Conservation (phyloP, 1,140 invertebrate species). For the Brachionus angularis region DNA sequence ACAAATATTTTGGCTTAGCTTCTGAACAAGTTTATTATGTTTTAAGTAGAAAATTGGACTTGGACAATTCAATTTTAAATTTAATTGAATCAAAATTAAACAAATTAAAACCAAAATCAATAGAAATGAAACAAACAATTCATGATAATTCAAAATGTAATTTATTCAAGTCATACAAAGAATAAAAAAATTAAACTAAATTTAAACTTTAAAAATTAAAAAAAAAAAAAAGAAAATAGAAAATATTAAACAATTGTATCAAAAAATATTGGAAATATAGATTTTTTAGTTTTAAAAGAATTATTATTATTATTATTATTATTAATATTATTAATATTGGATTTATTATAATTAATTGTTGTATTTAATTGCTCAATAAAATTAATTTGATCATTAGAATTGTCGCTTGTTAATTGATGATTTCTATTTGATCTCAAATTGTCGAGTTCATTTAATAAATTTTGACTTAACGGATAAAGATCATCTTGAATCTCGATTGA, state of each 20-base stretch:
- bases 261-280: slow-evolving; percentile 43
- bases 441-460: neutral
- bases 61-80: no score
- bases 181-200: neutral
- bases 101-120: no score
- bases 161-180: no score
- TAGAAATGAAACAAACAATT: no score
- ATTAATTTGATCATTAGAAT: neutral
- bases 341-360: no score
- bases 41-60: neutral
- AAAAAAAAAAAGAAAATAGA: neutral
- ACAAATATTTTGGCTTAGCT: slow-evolving; percentile 26
- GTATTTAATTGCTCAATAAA: no score
- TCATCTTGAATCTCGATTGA: neutral
- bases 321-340: no score
- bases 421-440: slow-evolving; percentile 26
- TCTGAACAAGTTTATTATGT: slow-evolving; percentile 29
- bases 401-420: no score
- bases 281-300: slow-evolving; percentile 38
- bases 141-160: neutral
- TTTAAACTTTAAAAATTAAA: neutral
- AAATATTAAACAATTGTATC: slow-evolving; percentile 13
- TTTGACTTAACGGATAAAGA: slow-evolving; percentile 3
- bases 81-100: no score
- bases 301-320: neutral